Evolutionary conservation across 2,888 invertebrate species (phyloP).

Genomic region (Drosophila histrio): DNA sequence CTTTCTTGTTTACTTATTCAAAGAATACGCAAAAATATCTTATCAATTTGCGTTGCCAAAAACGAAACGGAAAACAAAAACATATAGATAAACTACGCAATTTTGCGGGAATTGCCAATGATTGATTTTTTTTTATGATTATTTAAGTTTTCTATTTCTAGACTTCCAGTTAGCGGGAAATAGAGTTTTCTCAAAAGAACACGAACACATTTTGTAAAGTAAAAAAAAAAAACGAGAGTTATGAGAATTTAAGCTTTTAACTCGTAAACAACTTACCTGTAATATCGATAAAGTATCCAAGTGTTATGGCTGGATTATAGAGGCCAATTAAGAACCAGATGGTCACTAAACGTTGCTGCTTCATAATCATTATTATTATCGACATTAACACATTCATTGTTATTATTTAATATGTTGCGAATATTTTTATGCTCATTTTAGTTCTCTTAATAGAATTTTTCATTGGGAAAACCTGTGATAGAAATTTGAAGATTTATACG

Average conservation of each 20-base stretch:
- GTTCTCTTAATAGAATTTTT: not conserved
- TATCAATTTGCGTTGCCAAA: conserved; percentile 50
- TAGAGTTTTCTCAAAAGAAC: not conserved
- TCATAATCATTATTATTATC: conserved; percentile 15
- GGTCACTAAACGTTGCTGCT: conserved; percentile 24
- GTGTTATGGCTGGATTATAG: conserved; percentile 12
- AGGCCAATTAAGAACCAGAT: conserved; percentile 43
- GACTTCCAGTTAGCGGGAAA: not conserved
- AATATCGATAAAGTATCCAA: conserved; percentile 64
- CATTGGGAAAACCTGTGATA: not conserved
- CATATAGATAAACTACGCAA: not conserved
- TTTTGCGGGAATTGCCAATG: conserved; percentile 5
- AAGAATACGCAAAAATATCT: conserved; percentile 59
- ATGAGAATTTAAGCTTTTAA: not conserved
- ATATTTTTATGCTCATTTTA: conserved; percentile 19
- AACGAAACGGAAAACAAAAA: conserved; percentile 5
- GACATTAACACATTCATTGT: conserved; percentile 15
- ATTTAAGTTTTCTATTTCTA: not conserved
- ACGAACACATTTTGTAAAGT: not conserved
- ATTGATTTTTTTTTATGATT: conserved; percentile 6
- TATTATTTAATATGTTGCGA: conserved; percentile 6
- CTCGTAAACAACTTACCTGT: too few species aligned
- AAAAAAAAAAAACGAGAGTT: not conserved
- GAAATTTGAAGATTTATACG: too few species aligned
- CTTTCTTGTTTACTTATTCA: conserved; percentile 42